phyloP scores from a whole-genome alignment of 2,888 invertebrate species.

The Timema podura region DNA sequence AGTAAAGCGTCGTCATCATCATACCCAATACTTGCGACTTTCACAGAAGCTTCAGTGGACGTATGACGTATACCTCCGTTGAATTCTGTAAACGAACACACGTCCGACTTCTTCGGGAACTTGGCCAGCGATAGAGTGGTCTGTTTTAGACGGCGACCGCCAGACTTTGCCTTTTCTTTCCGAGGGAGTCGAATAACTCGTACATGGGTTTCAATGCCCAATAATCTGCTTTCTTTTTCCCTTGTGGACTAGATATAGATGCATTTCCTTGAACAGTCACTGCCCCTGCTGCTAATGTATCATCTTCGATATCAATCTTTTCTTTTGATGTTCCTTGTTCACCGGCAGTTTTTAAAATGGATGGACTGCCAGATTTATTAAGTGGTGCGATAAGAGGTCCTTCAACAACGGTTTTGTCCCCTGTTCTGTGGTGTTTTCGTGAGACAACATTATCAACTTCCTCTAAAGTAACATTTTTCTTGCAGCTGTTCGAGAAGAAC shows the following conservation, averaged over 20 bases:
- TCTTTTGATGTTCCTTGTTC: no score
- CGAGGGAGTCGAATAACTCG: background rate
- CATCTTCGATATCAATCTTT: no score
- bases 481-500: background rate
- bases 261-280: background rate
- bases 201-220: conserved; percentile 1
- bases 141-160: conserved; percentile 1
- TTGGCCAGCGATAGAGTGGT: background rate
- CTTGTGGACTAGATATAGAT: background rate
- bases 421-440: no score
- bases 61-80: background rate
- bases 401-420: background rate
- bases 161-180: background rate
- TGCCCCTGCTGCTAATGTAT: background rate
- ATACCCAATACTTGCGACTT: no score
- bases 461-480: background rate
- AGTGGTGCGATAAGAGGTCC: background rate
- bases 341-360: background rate
- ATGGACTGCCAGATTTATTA: background rate
- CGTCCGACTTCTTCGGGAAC: background rate
- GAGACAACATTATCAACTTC: no score
- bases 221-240: background rate
- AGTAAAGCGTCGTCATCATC: no score
- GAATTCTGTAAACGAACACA: background rate
- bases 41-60: background rate